phyloP scores from a whole-genome alignment of 2,797 vertebrate species.

The Cryptoprocta ferox region DNA sequence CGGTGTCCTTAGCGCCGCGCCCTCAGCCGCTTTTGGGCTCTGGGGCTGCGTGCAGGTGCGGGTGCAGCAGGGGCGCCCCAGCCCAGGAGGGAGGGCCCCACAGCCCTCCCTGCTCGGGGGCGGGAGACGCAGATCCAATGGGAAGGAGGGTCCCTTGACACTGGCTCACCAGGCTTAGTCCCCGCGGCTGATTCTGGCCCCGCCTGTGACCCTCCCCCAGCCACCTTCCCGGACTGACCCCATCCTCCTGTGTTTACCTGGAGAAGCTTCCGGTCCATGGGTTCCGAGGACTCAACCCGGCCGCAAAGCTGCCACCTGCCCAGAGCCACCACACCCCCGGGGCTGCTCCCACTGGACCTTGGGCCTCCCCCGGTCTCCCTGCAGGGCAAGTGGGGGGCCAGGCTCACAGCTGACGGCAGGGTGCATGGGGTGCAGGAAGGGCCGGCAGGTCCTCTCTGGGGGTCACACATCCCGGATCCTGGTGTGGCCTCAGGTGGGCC shows the following conservation, averaged over 20 bases:
- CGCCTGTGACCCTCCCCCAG: too few relatives aligned
- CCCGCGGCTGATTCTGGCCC: not conserved
- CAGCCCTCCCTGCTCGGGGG: not conserved
- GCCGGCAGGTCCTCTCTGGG: not conserved
- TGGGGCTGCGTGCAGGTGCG: not conserved
- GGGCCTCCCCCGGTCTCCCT: not conserved
- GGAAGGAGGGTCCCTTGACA: not conserved
- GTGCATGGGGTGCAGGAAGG: too few relatives aligned
- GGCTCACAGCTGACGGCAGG: not conserved
- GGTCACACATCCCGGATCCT: not conserved
- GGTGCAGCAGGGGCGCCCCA: too few relatives aligned
- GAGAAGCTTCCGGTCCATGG: not conserved
- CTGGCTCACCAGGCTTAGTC: not conserved
- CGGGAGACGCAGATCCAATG: not conserved
- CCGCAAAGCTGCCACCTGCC: not conserved
- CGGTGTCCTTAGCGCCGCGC: not conserved
- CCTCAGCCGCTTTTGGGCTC: accelerated
- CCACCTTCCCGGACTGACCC: not conserved
- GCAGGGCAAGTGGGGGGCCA: not conserved
- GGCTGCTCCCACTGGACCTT: accelerated
- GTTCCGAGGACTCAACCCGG: not conserved
- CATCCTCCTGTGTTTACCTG: accelerated
- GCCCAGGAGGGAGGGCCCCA: not conserved
- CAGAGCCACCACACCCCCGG: accelerated
- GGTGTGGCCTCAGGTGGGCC: not conserved